Evolutionary conservation across 30 jellyfish, hydroid and myxozoan genomes (phyloP).

Genomic region (Aurelia aurita complex sp. Pacific): DNA sequence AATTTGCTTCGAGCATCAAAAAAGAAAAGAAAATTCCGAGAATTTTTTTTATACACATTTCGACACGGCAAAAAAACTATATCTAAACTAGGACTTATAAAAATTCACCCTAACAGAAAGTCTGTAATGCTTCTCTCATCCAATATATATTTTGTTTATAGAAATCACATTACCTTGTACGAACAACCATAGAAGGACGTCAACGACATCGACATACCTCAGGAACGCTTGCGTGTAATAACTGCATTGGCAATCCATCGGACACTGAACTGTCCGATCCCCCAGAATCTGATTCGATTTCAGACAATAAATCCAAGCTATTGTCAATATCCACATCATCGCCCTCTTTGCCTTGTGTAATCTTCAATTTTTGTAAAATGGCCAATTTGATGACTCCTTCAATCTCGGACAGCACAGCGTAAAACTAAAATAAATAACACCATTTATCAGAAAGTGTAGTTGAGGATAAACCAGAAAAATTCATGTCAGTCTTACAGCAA

Average conservation of each 20-base stretch:
- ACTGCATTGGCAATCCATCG: constrained; percentile 94
- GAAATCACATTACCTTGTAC: too few species aligned
- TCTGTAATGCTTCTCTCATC: too few species aligned
- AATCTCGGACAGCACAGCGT: constrained; percentile 56
- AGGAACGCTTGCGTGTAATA: constrained; percentile 87
- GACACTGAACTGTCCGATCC: constrained; percentile 95
- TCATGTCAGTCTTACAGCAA: not conserved
- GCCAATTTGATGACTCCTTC: constrained; percentile 34
- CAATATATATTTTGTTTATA: too few species aligned
- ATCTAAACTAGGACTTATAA: too few species aligned
- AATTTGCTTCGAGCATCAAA: too few species aligned
- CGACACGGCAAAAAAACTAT: too few species aligned
- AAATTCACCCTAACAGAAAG: too few species aligned
- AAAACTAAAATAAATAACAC: constrained; percentile 8
- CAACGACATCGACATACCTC: constrained; percentile 66
- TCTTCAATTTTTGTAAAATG: constrained; percentile 24
- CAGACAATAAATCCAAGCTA: constrained; percentile 60
- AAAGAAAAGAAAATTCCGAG: too few species aligned
- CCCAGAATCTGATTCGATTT: constrained; percentile 78
- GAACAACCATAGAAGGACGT: too few species aligned
- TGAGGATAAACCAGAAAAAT: not conserved
- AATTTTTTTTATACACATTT: too few species aligned
- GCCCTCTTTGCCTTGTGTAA: constrained; percentile 11
- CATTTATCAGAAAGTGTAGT: too few species aligned
- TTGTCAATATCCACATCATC: constrained; percentile 48